Evolutionary conservation across 2,113 vertebrate species (phyloP).

Genomic region (Turdus rufiventris): DNA sequence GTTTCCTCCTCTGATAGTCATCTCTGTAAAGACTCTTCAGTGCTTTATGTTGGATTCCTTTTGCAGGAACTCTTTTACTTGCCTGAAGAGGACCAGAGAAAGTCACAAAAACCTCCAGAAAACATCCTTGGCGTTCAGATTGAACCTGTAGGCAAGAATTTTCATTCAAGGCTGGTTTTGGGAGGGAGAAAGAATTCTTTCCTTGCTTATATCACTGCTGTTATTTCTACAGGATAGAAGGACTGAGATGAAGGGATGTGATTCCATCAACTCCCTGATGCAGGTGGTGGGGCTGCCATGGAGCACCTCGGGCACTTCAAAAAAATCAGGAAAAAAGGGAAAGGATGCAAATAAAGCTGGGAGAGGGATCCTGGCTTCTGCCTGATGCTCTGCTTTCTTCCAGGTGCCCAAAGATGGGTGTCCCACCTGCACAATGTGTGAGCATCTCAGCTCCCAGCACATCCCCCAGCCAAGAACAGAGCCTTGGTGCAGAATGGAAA

Average conservation of each 20-base stretch:
- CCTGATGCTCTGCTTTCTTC: background rate
- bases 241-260: background rate
- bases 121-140: background rate
- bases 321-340: background rate
- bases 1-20: conserved; percentile 11
- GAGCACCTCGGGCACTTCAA: fast-evolving
- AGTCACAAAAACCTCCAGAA: background rate
- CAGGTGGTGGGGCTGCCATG: background rate
- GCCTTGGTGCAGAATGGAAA: background rate
- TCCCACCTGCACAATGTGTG: fast-evolving
- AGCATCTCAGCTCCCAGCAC: background rate
- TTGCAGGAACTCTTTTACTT: background rate
- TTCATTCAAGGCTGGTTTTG: conserved; percentile 37
- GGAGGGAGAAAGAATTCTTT: background rate
- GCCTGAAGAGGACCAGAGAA: background rate
- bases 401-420: background rate
- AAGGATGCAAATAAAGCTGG: background rate
- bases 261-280: background rate
- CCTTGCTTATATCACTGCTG: background rate
- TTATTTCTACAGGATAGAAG: background rate
- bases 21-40: background rate
- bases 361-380: background rate
- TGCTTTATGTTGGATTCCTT: background rate
- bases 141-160: background rate
- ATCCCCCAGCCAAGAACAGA: background rate